These are phyloP conservation scores for Anolis sagrei DNA, from an alignment of 2,113 vertebrate species.

Conservation along the genomic window DNA sequence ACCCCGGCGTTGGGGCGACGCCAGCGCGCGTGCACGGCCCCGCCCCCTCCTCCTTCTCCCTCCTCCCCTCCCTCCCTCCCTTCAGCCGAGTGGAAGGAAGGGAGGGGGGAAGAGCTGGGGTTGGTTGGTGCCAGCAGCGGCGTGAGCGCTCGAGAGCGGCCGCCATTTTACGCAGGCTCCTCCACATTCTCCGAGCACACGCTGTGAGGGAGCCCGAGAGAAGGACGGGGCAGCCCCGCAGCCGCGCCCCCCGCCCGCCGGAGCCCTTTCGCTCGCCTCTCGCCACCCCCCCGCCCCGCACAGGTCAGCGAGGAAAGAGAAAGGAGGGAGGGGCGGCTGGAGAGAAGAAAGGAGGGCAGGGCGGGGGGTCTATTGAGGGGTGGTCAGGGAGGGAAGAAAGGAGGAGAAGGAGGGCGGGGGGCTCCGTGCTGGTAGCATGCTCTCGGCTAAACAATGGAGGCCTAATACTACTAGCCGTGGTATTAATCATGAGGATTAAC, in stretches of 20 bases:
- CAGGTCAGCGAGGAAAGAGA: conserved; percentile 10
- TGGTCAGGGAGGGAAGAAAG: not conserved
- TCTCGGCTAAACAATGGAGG: too few relatives aligned
- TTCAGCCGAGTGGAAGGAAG: too few relatives aligned
- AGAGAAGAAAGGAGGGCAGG: conserved; percentile 26
- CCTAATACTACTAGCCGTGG: too few relatives aligned
- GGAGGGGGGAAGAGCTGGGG: conserved; percentile 40
- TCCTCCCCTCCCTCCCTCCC: not conserved
- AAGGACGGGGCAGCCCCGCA: conserved; percentile 82
- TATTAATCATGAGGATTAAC: too few relatives aligned
- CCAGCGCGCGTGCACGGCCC: conserved; percentile 45
- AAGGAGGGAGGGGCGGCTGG: not conserved
- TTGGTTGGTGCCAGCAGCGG: conserved; percentile 78
- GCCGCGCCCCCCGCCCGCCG: conserved; percentile 70
- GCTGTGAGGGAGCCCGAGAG: conserved; percentile 77
- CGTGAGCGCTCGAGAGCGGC: conserved; percentile 82
- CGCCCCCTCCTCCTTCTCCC: conserved; percentile 21
- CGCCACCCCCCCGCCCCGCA: not conserved
- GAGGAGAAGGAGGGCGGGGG: conserved; percentile 17
- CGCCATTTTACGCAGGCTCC: conserved; percentile 94
- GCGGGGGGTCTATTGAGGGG: not conserved
- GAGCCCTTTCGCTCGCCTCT: conserved; percentile 53
- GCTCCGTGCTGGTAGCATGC: too few relatives aligned
- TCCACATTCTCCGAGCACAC: conserved; percentile 81
- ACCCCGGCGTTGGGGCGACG: conserved; percentile 76